These are phyloP conservation scores for Aradus depressus DNA, from an alignment of 2,888 invertebrate genomes.

Conservation along the genomic window DNA sequence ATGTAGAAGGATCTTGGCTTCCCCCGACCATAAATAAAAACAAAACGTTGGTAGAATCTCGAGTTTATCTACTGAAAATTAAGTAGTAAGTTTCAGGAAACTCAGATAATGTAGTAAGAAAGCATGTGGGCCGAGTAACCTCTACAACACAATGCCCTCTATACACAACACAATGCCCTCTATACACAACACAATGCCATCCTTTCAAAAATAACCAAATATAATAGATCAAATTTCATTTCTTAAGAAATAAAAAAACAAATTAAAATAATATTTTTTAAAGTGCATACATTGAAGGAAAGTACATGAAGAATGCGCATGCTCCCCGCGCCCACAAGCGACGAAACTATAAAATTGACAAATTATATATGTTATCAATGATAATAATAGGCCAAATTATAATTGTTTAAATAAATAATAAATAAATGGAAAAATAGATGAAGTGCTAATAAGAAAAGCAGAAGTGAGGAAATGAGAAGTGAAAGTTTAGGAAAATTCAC, in stretches of 20 bases:
- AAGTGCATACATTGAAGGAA: constrained; percentile 15
- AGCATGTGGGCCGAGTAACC: too few species aligned
- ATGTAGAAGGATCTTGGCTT: too few species aligned
- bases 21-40: too few species aligned
- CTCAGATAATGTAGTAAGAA: too few species aligned
- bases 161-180: too few species aligned
- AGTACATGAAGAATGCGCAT: constrained; percentile 21
- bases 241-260: constrained; percentile 9
- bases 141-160: too few species aligned
- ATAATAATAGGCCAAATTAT: background rate
- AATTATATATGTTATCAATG: constrained; percentile 13
- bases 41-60: too few species aligned
- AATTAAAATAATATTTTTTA: constrained; percentile 5
- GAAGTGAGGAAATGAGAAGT: constrained; percentile 9
- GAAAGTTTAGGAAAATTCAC: constrained; percentile 18
- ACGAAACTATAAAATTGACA: constrained; percentile 15
- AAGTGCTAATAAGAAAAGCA: constrained; percentile 12
- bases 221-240: too few species aligned
- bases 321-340: constrained; percentile 23
- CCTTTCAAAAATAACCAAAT: too few species aligned
- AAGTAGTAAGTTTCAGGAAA: too few species aligned
- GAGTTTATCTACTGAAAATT: too few species aligned
- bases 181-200: too few species aligned
- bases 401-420: background rate
- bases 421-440: constrained; percentile 4